Evolutionary conservation across 2,113 vertebrate genomes (phyloP), one percentile per base, ranked within the genome.

Genomic region (Colistium nudipinnis): DNA sequence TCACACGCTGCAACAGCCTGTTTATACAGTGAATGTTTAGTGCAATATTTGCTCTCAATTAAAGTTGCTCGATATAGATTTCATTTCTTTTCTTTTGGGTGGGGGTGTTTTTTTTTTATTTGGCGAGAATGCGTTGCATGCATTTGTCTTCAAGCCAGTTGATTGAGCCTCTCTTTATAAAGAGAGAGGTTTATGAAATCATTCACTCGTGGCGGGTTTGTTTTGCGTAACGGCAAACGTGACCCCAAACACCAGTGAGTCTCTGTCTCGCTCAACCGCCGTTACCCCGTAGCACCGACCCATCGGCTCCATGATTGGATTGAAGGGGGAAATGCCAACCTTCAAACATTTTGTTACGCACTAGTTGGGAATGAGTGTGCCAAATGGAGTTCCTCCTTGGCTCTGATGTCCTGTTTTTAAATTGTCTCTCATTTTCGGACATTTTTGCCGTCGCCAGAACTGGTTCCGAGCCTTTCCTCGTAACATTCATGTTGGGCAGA

Each of bases 251-350:
- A 30, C 48, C 44, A 71, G 20, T 27, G 13, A 16, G 17, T 25
- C 9, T 41, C 27, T 55, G 35, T 52, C 7, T 69, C 30, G 31
- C 41, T 62, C 47, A 48, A 43, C 43, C 43, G 47, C 16, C 1
- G 27, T 72, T 61, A 68, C 12, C 38, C 57, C 31, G n/a, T 55
- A 63, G 33, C 1, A 27, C 45, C 1, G 0, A 24, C 36, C 49
- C 19, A 56, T 66, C 63, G 36, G 57, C 61, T 35, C 12, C n/a
- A n/a, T 16, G 51, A 59, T 62, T 45, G 14, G 14, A 36, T 69
- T 63, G 70, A 36, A 56, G 45, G 56, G 36, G 33, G 72, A 68
- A 74, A 74, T 78, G 64, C 66, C 43, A 74, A 38, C 64, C 49
- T 74, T 72, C 31, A 81, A 68, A 36, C 12, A 38, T 76, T 39